phyloP scores from a whole-genome alignment of 2,888 invertebrate species.

The Bhutanitis thaidina region DNA sequence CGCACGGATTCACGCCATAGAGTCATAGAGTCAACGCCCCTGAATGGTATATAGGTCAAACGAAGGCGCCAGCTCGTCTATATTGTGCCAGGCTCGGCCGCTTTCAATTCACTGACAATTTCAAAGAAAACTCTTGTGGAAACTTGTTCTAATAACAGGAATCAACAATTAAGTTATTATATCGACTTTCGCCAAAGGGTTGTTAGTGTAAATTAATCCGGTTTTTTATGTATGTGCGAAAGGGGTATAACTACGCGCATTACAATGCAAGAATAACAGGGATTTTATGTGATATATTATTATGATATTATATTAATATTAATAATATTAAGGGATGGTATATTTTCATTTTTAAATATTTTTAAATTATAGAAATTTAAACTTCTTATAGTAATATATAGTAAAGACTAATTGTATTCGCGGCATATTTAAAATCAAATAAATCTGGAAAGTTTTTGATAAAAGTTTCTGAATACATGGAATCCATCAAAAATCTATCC shows the following conservation, averaged over 20 bases:
- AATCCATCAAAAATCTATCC: too few relatives aligned
- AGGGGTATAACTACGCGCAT: slow-evolving; percentile 46
- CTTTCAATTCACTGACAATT: slow-evolving; percentile 43
- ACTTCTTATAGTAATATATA: too few relatives aligned
- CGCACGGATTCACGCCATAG: slow-evolving; percentile 38
- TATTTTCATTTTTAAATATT: neutral
- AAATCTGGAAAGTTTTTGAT: too few relatives aligned
- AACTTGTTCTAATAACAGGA: slow-evolving; percentile 45
- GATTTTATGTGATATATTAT: too few relatives aligned
- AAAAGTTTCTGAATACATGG: too few relatives aligned
- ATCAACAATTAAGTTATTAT: slow-evolving; percentile 26
- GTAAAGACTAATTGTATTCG: too few relatives aligned
- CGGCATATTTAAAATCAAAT: too few relatives aligned
- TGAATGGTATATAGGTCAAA: slow-evolving; percentile 70
- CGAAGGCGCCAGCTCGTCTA: slow-evolving; percentile 70
- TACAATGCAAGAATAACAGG: slow-evolving; percentile 34
- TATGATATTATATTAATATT: too few relatives aligned
- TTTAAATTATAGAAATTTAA: neutral
- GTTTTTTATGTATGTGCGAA: slow-evolving; percentile 43
- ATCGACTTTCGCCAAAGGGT: slow-evolving; percentile 29
- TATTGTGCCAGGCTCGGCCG: slow-evolving; percentile 51
- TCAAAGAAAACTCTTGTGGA: slow-evolving; percentile 41
- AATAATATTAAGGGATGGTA: too few relatives aligned
- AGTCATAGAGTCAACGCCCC: slow-evolving; percentile 71
- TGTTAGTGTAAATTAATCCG: slow-evolving; percentile 35